These are phyloP conservation scores for Monochamus alternatus DNA, from an alignment of 2,888 invertebrate species.

Conservation along the genomic window DNA sequence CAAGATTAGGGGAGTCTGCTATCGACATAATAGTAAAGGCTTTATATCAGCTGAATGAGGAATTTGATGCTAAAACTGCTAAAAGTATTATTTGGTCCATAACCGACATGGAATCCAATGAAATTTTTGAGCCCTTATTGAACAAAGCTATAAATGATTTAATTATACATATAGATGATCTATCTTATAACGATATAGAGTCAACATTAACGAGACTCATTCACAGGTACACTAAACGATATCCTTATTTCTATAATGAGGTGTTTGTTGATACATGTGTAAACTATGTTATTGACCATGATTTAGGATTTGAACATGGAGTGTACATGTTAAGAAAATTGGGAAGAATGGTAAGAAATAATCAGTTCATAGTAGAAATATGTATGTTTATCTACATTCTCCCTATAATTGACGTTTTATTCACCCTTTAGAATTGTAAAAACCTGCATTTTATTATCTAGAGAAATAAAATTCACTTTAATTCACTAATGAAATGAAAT, in stretches of 20 bases:
- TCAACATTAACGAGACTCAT: constrained; percentile 72
- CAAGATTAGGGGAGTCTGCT: constrained; percentile 72
- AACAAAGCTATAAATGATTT: constrained; percentile 73
- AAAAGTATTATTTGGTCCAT: constrained; percentile 75
- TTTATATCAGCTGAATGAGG: constrained; percentile 71
- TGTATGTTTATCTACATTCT: too few species aligned
- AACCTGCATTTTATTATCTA: too few species aligned
- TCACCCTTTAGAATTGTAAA: too few species aligned
- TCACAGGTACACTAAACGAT: constrained; percentile 70
- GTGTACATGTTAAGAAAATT: constrained; percentile 73
- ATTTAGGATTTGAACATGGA: constrained; percentile 72
- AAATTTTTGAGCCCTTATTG: constrained; percentile 72
- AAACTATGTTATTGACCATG: constrained; percentile 72
- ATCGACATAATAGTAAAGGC: constrained; percentile 74
- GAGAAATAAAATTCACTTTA: too few species aligned
- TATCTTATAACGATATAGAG: constrained; percentile 72
- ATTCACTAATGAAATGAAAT: too few species aligned
- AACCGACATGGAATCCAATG: constrained; percentile 71
- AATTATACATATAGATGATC: constrained; percentile 69
- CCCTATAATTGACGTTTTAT: too few species aligned
- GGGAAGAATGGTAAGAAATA: constrained; percentile 73
- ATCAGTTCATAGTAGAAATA: not conserved
- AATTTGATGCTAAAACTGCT: constrained; percentile 65
- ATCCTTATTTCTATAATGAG: constrained; percentile 76
- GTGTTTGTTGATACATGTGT: constrained; percentile 75